Evolutionary conservation across 2,113 vertebrate genomes (phyloP), one percentile per base, ranked within the genome.

Genomic region (Ibidorhyncha struthersii): DNA sequence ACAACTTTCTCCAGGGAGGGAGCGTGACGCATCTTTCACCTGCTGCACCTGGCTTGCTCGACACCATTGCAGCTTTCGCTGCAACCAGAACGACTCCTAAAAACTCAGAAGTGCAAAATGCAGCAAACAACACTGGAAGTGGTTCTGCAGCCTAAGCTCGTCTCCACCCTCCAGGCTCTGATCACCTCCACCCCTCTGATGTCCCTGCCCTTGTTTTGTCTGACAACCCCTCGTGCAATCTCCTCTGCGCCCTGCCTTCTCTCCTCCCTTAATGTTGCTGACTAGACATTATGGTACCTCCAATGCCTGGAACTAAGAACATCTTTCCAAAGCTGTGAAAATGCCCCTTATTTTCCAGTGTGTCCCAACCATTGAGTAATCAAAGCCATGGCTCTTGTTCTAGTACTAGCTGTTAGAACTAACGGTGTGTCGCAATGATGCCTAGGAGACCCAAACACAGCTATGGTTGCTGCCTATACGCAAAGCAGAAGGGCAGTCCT

Each of bases 201-300:
- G 86, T 81, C 90, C 73, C 93, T 87, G 82, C 90, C 93, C 79
- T 81, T 87, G 79, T 77, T 67, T 67, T 76, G 62, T 47, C 69
- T 79, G 76, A 26, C 65, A 69, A 7, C 26, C 43, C 41, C 83
- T 84, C 69, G 25, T 76, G 90, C 86, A 87, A 87, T 50, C 67
- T n/a, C 47, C 47, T n/a, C 86, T 9, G 5, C 4, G 32, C 80
- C 66, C 72, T 77, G 74, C 76, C 78, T 83, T 29, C 32, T 30
- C 80, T 61, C 45, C 85, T 80, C 72, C 73, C 78, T 65, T 11
- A 1, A 3, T 8, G 21, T 7, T 90, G 86, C 86, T 76, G 78
- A 56, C 52, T 52, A 18, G 47, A 25, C 20, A 1, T 26, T n/a
- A 16, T 1, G 23, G 29, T 17, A 10, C 29, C 15, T 12, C 55